Evolutionary conservation across 2,797 vertebrate species (phyloP), one percentile per base, ranked within the genome.

Genomic region (Pantherophis vulpinus): DNA sequence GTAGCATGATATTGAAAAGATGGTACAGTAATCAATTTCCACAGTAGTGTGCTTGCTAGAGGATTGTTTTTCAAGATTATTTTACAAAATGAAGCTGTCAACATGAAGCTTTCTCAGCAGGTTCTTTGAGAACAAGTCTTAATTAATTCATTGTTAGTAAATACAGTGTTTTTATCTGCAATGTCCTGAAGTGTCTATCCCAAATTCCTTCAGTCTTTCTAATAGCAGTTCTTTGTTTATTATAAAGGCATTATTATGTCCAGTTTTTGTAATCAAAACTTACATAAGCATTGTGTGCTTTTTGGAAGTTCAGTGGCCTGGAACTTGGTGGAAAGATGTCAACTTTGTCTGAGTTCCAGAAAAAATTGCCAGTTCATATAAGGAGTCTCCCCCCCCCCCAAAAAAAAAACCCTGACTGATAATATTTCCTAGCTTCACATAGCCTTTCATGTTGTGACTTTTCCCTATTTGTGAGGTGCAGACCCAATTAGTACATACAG

Each of bases 61-160:
- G 27, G 74, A 89, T 89, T 86, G 86, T 93, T 93, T 93, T 89
- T n/a, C 93, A 56, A 29, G 32, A 89, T 91, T 89, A 86, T 93
- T 93, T 93, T 89, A 56, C 90, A 56, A 91, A 93, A 91, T 93
- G 37, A 91, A 93, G 86, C 93, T 93, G 93, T 93, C 93, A 93
- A 89, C 87, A 91, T 29, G 87, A 93, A 93, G 87, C 87, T 86
- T 89, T 86, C 87, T 93, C 87, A 91, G 90, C 90, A 91, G 56
- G 83, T 93, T 91, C 87, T 55, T 74, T 91, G 90, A 93, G 61
- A 37, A 5, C 70, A 91, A 54, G 16, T 79, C 56, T 91, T 54
- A 66, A 63, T 89, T 37, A 66, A 86, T 93, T 37, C 14, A 37
- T 89, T 91, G 58, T 63, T 74, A 93, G 47, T 29, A 25, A n/a